Percentiles rank a stretch among this genome's conserved stretches.
These are phyloP conservation scores for Hyppa rectilinea DNA, from an alignment of 2,888 invertebrate genomes.

Conservation along the genomic window DNA sequence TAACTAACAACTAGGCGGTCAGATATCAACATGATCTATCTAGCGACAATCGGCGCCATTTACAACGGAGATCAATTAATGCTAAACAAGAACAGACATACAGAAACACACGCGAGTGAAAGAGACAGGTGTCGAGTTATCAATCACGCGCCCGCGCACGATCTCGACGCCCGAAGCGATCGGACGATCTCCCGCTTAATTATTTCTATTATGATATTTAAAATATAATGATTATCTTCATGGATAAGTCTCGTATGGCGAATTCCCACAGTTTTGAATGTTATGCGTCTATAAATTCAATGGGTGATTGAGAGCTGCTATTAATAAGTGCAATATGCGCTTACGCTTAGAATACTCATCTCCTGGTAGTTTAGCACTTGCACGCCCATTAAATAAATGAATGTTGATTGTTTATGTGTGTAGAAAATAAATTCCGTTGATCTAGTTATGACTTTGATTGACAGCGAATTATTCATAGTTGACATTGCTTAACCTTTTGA, in stretches of 20 bases:
- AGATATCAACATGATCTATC: conserved; percentile 85
- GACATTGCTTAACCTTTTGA: conserved; percentile 8
- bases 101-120: conserved; percentile 61
- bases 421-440: neutral
- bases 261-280: conserved; percentile 84
- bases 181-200: conserved; percentile 86
- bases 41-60: conserved; percentile 87
- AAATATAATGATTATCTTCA: conserved; percentile 85
- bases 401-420: conserved; percentile 11
- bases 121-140: conserved; percentile 81
- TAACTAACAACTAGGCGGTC: conserved; percentile 79
- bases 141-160: conserved; percentile 89
- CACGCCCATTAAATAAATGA: neutral
- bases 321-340: conserved; percentile 60
- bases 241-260: conserved; percentile 78
- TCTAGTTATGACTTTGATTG: conserved; percentile 32
- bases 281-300: conserved; percentile 75
- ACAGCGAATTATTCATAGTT: neutral
- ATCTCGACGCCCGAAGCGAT: conserved; percentile 85
- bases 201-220: conserved; percentile 90
- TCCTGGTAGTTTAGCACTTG: neutral
- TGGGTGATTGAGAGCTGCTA: conserved; percentile 58
- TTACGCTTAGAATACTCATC: conserved; percentile 1
- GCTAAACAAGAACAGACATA: conserved; percentile 76
- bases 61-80: conserved; percentile 88